Evolutionary conservation across 2,113 vertebrate species (phyloP), one percentile per base, ranked within the genome.

Genomic region (Oncorhynchus gorbuscha): DNA sequence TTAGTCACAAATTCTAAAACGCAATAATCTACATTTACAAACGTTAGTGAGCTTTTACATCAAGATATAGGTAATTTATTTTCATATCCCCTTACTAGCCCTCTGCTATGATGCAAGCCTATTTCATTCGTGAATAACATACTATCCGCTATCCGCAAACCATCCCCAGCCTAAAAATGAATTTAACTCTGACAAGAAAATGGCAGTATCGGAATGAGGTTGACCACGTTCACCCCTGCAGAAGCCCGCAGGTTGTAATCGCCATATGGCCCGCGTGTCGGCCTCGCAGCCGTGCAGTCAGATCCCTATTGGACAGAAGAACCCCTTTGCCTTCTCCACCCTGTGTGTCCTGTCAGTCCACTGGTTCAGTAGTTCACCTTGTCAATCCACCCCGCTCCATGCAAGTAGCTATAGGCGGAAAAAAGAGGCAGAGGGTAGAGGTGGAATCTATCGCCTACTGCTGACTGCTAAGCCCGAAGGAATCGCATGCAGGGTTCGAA

Each of bases 301-400:
- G 14, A 73, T 65, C 73, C 77, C 64, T 55, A 83, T 83, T 84
- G 84, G 84, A 84, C 79, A 79, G 81, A 69, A 24, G 81, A 85
- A 73, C 74, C 71, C 76, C 58, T 16, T 73, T 65, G 71, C 55
- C 14, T 13, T 78, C 35, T 51, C 39, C 14, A 51, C 35, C 71
- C 61, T 30, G 80, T 65, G 76, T 66, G 71, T 79, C 78, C 79
- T 84, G 84, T 84, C 80, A 88, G 82, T 79, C 82, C 74, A 51
- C 74, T 58, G 80, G 88, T 89, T 87, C 87, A 88, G 76, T 39
- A 83, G 81, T 89, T 87, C 88, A 87, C 18, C 39, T 71, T 86
- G 80, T 85, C 86, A 87, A 76, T 79, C 77, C 8, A 64, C 58
- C 71, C 61, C 73, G 74, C 78, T 85, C 76, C 73, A 73, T 20